Base-by-base conservation (phyloP, 2,113 vertebrate genomes). In the Oceanites oceanicus region DNA sequence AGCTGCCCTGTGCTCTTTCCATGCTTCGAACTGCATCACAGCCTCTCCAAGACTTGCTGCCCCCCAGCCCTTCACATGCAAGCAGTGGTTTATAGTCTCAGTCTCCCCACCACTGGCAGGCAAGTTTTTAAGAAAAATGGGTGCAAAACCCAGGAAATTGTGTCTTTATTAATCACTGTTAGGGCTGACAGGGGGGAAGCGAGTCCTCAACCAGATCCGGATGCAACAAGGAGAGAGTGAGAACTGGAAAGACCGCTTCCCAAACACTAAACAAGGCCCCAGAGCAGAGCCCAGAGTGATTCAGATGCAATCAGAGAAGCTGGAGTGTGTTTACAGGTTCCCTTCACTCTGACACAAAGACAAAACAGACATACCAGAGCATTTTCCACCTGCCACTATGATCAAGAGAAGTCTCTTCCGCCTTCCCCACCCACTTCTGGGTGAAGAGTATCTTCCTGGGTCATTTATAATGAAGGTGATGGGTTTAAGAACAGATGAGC, bases 161-260 rank as follows among this genome's bases (percentile, higher is more conserved):
- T 68, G 66, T 90, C 93, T 66, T 94, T 96, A 96, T 96, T 96
- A 96, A 97, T 97, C 96, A 97, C 82, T 77, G 63, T 92, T 91
- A 92, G 53, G 55, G 26, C 42, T 92, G 93, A 95, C 59, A 90
- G 59, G 75, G 75, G 49, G 9, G 9, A 85, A 83, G 44, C 1
- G 4, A 88, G 58, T 92, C 72, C 70, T 91, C 61, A 68, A 61
- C 67, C 47, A 55, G 58, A 85, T 19, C 67, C 23, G 11, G 50
- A 67, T 62, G 50, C 81, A 90, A 45, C 67, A 87, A 89, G 30
- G 20, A 90, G 29, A 53, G 34, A 74, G 11, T 7, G 20, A 79
- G 45, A 94, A 96, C 88, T 88, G 86, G 95, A 96, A 95, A 94
- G 88, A 94, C 81, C 36, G 81, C 90, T 95, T 94, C 53, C 84